phyloP scores from a whole-genome alignment of 2,113 vertebrate species.

The Felis catus region DNA sequence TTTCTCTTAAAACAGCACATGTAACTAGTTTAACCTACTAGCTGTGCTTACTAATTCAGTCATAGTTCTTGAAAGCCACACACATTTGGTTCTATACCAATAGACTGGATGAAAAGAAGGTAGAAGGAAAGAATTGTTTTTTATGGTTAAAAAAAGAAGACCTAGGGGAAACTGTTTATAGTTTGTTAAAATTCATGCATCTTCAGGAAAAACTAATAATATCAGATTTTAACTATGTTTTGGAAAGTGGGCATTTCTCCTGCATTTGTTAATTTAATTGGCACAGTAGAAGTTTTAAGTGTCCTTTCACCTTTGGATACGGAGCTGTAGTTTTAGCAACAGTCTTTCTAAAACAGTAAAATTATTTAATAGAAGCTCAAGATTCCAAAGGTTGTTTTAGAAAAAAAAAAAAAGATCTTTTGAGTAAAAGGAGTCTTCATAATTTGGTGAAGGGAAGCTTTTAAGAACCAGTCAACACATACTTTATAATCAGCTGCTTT shows the following conservation, averaged over 20 bases:
- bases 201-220: slow-evolving; percentile 69
- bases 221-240: slow-evolving; percentile 65
- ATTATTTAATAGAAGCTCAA: slow-evolving; percentile 5
- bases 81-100: slow-evolving; percentile 33
- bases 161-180: background rate
- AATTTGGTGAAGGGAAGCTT: background rate
- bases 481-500: background rate
- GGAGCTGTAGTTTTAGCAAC: slow-evolving; percentile 69
- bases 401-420: background rate
- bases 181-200: slow-evolving; percentile 56
- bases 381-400: background rate
- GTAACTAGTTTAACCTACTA: slow-evolving; percentile 1
- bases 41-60: slow-evolving; percentile 15
- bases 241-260: slow-evolving; percentile 47
- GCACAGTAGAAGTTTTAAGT: slow-evolving; percentile 57
- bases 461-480: background rate
- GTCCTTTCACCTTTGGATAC: slow-evolving; percentile 63
- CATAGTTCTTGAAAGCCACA: slow-evolving; percentile 15
- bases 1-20: slow-evolving; percentile 62
- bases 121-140: background rate
- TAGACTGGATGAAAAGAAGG: slow-evolving; percentile 11
- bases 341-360: slow-evolving; percentile 76
- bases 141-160: background rate
- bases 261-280: slow-evolving; percentile 62
- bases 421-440: background rate